phyloP scores from a whole-genome alignment of 2,797 vertebrate species.

The Alauda arvensis region DNA sequence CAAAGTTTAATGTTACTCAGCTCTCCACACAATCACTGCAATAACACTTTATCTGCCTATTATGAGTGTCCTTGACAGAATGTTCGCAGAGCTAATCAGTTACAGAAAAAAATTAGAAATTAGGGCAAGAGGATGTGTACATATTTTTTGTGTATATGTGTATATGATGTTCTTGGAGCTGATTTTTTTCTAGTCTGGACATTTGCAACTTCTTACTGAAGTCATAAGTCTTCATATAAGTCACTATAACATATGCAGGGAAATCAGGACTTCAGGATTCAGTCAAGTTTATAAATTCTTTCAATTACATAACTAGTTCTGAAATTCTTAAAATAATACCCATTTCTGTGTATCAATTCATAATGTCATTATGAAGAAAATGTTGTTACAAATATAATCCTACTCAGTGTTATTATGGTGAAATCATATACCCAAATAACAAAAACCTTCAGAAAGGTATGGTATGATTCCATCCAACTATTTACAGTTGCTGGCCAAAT shows the following conservation, averaged over 20 bases:
- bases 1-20: constrained; percentile 40
- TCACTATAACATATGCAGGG: neutral
- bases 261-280: neutral
- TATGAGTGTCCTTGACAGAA: constrained; percentile 42
- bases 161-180: neutral
- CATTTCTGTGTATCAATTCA: neutral
- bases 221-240: neutral
- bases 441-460: neutral
- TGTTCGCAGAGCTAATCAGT: neutral
- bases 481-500: neutral
- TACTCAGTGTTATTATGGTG: neutral
- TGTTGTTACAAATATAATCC: neutral
- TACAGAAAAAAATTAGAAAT: neutral
- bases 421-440: neutral
- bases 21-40: constrained; percentile 15
- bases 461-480: neutral
- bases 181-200: neutral
- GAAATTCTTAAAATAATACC: neutral
- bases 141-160: neutral
- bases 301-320: neutral
- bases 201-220: neutral
- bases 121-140: neutral
- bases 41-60: constrained; percentile 32
- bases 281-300: neutral
- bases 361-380: neutral